A percentile compares a stretch with the other conserved stretches of the same genome.
These are phyloP conservation scores for Drosophila tani DNA, from an alignment of 1,140 invertebrate genomes.

Conservation along the genomic window DNA sequence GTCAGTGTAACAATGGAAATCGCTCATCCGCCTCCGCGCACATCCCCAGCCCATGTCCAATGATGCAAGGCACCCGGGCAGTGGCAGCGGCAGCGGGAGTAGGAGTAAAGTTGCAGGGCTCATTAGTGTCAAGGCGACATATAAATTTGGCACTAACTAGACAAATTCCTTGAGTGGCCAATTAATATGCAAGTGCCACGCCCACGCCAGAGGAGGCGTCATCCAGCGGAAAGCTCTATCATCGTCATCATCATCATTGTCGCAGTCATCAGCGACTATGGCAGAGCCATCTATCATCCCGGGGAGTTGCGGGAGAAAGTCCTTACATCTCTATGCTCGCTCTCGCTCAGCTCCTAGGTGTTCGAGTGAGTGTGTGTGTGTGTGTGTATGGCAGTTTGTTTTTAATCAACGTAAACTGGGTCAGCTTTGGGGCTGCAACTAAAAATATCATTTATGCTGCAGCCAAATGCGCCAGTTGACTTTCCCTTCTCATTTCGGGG, in stretches of 20 bases:
- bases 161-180: slow-evolving; percentile 66
- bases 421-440: slow-evolving; percentile 78
- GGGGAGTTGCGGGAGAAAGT: slow-evolving; percentile 64
- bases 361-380: slow-evolving; percentile 19
- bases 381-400: slow-evolving; percentile 74
- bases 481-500: slow-evolving; percentile 55
- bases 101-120: slow-evolving; percentile 49
- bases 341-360: slow-evolving; percentile 31
- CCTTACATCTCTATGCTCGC: slow-evolving; percentile 47
- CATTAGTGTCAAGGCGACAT: slow-evolving; percentile 79
- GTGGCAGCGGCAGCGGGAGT: neutral
- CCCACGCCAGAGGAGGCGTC: slow-evolving; percentile 29
- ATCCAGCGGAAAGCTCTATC: slow-evolving; percentile 15
- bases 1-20: slow-evolving; percentile 81
- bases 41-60: neutral
- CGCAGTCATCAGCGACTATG: slow-evolving; percentile 4
- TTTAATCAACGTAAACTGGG: slow-evolving; percentile 82
- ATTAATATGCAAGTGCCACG: slow-evolving; percentile 68
- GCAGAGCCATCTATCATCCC: slow-evolving; percentile 21
- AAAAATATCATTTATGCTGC: slow-evolving; percentile 82
- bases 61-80: slow-evolving; percentile 16
- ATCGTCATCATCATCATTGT: slow-evolving; percentile 17
- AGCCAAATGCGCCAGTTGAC: slow-evolving; percentile 58
- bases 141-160: slow-evolving; percentile 72
- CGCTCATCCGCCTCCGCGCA: slow-evolving; percentile 7